Conservation (phyloP, 2,888 invertebrate species). For the Onchidella celtica region DNA sequence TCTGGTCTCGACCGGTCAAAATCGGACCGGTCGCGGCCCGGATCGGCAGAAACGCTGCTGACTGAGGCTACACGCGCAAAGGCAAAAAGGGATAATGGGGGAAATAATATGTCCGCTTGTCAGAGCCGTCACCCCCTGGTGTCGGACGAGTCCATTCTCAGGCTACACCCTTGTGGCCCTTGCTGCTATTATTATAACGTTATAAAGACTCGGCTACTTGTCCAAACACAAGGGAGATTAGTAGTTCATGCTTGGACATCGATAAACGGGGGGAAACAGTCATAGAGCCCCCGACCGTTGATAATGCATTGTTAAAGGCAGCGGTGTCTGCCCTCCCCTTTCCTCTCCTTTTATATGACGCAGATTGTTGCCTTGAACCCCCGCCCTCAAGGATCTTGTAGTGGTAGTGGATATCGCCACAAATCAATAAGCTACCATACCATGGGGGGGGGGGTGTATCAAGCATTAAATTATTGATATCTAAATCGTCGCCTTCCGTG, state of each 20-base stretch:
- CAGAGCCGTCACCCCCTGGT: conserved; percentile 12
- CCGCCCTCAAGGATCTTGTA: background rate
- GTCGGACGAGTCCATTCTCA: conserved; percentile 14
- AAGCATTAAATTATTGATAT: background rate
- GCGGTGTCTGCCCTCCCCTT: background rate
- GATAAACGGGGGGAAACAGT: conserved; percentile 12
- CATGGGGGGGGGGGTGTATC: background rate
- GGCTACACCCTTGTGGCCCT: too few species aligned
- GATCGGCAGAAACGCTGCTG: too few species aligned
- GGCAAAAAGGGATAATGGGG: background rate
- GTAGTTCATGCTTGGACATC: conserved; percentile 19
- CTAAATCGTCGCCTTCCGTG: too few species aligned
- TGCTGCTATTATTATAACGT: conserved; percentile 11
- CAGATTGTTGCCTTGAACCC: background rate
- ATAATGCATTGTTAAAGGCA: background rate
- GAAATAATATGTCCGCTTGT: conserved; percentile 1
- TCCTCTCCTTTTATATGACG: background rate
- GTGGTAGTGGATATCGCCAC: background rate
- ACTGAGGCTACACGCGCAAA: too few species aligned
- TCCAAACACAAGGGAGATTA: conserved; percentile 23
- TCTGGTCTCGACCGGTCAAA: too few species aligned
- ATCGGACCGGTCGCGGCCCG: too few species aligned
- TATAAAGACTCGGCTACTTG: conserved; percentile 22
- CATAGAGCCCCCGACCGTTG: conserved; percentile 5
- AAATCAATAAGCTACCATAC: background rate